Evolutionary conservation across 2,113 vertebrate genomes (phyloP).

Genomic region (Xerus inauris): DNA sequence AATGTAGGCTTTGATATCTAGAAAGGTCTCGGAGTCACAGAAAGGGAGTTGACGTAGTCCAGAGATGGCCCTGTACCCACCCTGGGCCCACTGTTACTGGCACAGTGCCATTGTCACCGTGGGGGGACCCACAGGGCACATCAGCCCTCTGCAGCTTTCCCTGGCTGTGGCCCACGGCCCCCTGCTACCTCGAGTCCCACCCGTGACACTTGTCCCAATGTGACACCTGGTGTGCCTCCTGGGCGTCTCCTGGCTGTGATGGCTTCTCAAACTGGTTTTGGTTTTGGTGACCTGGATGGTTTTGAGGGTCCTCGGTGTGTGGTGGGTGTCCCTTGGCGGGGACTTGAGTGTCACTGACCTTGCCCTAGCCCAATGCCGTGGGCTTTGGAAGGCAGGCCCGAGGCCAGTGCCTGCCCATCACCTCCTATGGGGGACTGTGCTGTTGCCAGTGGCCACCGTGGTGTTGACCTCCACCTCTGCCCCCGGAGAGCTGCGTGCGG

Average conservation of each 20-base stretch:
- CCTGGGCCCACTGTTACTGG: rapidly evolving
- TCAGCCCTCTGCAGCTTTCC: too few species aligned
- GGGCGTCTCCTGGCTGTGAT: background rate
- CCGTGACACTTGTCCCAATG: rapidly evolving
- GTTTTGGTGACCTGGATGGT: background rate
- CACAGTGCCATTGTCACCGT: too few species aligned
- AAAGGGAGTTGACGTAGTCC: rapidly evolving
- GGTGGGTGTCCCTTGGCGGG: rapidly evolving
- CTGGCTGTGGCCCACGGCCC: rapidly evolving
- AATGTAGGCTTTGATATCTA: rapidly evolving
- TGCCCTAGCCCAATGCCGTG: rapidly evolving
- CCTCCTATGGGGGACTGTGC: too few species aligned
- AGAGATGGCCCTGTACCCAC: rapidly evolving
- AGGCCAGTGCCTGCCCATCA: too few species aligned
- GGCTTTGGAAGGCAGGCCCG: too few species aligned
- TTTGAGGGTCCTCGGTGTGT: rapidly evolving
- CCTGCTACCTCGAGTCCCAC: background rate
- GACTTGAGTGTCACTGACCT: background rate
- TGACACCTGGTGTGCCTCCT: rapidly evolving
- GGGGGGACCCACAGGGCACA: too few species aligned
- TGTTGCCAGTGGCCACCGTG: too few species aligned
- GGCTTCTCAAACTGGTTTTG: background rate
- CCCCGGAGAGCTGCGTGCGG: too few species aligned
- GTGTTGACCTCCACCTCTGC: too few species aligned
- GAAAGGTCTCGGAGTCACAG: background rate